Base-by-base conservation (phyloP, 2,888 invertebrate genomes). In the Cosmia trapezina region DNA sequence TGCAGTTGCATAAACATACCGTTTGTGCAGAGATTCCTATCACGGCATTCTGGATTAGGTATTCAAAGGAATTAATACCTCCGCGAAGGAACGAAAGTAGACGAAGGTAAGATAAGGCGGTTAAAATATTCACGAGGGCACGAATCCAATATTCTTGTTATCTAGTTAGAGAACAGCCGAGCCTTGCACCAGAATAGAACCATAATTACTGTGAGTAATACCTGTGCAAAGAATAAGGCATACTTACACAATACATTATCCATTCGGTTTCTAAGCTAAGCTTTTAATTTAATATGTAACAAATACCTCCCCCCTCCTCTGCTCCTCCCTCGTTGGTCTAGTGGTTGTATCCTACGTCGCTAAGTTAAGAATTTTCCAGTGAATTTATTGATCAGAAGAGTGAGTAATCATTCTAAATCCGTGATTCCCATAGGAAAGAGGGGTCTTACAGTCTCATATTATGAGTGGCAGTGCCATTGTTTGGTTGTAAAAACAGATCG, bases 31-130 rank as follows among this genome's bases (percentile, higher is more conserved):
- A 83, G 86, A 85, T 86, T 80, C 76, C 77, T 86, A 86, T 88
- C 86, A 80, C 75, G 56, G 74, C 61, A 61, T 73, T 70, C 81
- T 87, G 78, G 85, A 88, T 89, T 89, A 3, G 28, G 28, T 28
- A 90, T 90, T 87, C 90, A 90, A 85, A 86, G 87, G 85, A 87
- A 89, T 88, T 89, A 89, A 89, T 88, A 86, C 87, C 79, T 83
- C 78, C 80, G 83, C 89, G 80, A 87, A 86, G 87, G 82, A 85
- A 81, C 81, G 83, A 88, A 86, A 86, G 87, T 86, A 90, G 89
- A 83, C 84, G 87, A 78, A 86, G 84, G 84, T 79, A 83, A 90
- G 87, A 88, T 87, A 89, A 88, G 81, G 80, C 83, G 83, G 88
- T 87, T 90, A 82, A 89, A 89, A 89, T 89, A 90, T 90, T 90